phyloP scores from a whole-genome alignment of 2,797 vertebrate species.

The Graptemys geographica region DNA sequence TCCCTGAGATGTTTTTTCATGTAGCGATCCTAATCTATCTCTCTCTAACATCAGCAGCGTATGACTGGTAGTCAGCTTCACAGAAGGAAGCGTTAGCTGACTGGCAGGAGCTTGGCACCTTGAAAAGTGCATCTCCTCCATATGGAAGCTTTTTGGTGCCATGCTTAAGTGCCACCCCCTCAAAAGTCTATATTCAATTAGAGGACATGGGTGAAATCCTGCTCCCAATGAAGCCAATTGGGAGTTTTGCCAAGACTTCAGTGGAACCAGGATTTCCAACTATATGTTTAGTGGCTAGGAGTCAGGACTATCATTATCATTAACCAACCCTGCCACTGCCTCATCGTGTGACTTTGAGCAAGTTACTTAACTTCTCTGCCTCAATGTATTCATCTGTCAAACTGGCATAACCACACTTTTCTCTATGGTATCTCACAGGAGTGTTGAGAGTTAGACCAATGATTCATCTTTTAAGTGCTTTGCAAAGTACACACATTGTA shows the following conservation, averaged over 20 bases:
- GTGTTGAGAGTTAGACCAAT: background rate
- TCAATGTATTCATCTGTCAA: background rate
- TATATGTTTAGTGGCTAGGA: background rate
- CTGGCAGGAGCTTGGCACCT: background rate
- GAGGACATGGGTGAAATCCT: background rate
- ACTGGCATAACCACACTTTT: background rate
- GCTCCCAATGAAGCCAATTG: rapidly evolving
- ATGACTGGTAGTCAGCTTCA: background rate
- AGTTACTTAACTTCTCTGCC: background rate
- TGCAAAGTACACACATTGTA: background rate
- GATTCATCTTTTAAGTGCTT: background rate
- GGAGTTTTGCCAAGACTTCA: background rate
- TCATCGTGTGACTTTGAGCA: background rate
- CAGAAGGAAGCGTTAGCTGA: background rate
- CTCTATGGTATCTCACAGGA: background rate
- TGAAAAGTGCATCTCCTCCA: background rate
- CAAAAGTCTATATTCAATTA: rapidly evolving
- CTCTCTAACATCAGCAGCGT: background rate
- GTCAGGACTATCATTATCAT: background rate
- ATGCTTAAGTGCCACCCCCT: background rate
- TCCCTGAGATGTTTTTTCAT: background rate
- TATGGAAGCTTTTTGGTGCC: background rate
- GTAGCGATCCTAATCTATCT: background rate
- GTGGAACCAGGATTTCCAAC: background rate
- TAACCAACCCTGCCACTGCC: background rate